Base-by-base conservation (phyloP, 2,888 invertebrate species). In the Drosophila seclusa region DNA sequence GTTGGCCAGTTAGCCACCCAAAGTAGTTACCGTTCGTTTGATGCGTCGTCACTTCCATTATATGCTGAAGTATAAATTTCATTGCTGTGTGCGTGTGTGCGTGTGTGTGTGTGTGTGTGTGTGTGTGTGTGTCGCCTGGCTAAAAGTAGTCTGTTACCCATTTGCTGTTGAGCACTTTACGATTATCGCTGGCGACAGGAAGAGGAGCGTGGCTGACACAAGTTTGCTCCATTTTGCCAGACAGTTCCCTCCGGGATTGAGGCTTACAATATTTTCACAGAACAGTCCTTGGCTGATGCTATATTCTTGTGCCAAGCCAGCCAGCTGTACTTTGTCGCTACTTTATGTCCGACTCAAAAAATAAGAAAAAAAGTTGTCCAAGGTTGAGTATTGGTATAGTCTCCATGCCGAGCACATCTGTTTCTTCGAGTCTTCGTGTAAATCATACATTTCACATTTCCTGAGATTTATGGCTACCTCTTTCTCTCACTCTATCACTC, bases 151-250 rank as follows among this genome's bases (percentile, higher is more conserved):
- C 72, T 75, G 65, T 31, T 52, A 52, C 21, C 32, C 31, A 31
- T 66, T 68, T 70, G 64, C 64, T 34, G 87, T 78, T 83, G 70
- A 84, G 79, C 71, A 74, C 84, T 84, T 83, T 83, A 81, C 76
- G 78, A 81, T 81, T 84, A 89, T 87, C 74, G 74, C 52, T 55
- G 40, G 73, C 76, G 84, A 84, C 84, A 87, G 84, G 11, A 24
- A 45, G 16, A 45, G 45, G 16, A 63, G 80, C 71, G 34, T 32
- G 58, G 69, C 69, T 65, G 65, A 49, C 58, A 55, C 58, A 69
- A 60, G 64, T 50, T 42, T 54, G 67, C 52, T 75, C 36, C 58
- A 70, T 75, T 67, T 48, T 40, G 16, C 40, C 59, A 57, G 61
- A 36, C 36, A 18, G 34, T 62, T 29, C 55, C 57, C 58, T 54